A percentile compares a stretch with the other conserved stretches of the same genome.
Evolutionary conservation across 2,113 vertebrate species (phyloP).

Genomic region (Dasypus novemcinctus): DNA sequence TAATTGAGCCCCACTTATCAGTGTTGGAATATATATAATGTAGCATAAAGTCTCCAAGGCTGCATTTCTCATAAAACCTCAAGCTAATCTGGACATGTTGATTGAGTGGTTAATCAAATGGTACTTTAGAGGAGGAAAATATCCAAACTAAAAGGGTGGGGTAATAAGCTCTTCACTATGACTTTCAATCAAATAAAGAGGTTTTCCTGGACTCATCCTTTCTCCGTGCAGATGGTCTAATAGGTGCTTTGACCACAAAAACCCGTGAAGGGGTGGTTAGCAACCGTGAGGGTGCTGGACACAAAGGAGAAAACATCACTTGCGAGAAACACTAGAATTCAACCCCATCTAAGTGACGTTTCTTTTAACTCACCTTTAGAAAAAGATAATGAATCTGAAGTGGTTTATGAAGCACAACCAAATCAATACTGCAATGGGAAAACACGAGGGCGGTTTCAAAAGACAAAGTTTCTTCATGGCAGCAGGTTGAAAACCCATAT

Average conservation of each 20-base stretch:
- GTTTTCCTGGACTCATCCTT: background rate
- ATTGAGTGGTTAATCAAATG: background rate
- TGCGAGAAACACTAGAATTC: background rate
- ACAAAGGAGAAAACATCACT: background rate
- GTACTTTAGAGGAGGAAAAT: background rate
- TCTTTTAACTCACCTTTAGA: background rate
- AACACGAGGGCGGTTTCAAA: background rate
- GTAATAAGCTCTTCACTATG: background rate
- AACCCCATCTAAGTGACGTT: background rate
- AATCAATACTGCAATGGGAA: background rate
- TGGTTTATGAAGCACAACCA: background rate
- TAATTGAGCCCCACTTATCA: background rate
- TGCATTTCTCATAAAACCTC: constrained; percentile 17
- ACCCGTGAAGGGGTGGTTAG: background rate
- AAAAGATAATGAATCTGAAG: background rate
- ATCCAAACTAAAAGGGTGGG: background rate
- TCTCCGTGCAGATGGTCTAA: background rate
- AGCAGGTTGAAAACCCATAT: background rate
- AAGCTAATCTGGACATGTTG: background rate
- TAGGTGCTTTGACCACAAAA: background rate
- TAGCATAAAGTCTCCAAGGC: background rate
- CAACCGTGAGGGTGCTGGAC: background rate
- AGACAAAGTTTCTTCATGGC: background rate
- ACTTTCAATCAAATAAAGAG: background rate
- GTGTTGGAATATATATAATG: background rate